Base-by-base conservation (phyloP, 2,888 invertebrate species). In the Drosophila setosimentum region DNA sequence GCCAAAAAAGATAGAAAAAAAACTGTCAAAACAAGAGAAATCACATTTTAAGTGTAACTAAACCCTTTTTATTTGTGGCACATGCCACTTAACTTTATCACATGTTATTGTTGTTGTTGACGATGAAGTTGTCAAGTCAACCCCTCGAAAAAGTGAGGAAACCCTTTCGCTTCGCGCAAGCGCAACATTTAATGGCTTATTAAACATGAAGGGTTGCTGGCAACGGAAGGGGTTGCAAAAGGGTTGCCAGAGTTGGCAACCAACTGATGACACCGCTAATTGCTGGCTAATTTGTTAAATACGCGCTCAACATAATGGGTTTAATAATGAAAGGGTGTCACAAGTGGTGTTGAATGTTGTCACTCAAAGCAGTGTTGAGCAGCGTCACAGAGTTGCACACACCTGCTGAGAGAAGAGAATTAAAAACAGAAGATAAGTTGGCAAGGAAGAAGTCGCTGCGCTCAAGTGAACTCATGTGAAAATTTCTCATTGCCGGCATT, bases 391-490 rank as follows among this genome's bases (percentile, higher is more conserved):
- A 51, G n/a, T 32, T 29, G 42, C 55, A n/a, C 33, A 37, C 78
- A 77, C 77, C 72, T 72, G 80, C 51, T 42, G 6, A 7, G 30
- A 13, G 48, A 51, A 54, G 60, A 4, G 11, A 6, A n/a, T 10
- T 10, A 48, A 48, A 50, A 67, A 35, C 6, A 18, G 18, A 42
- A 11, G 45, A 42, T 50, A 62, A 40, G 42, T 42, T 21, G 24
- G 60, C 71, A 64, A 64, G 29, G 13, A 37, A 60, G 73, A 62
- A 62, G 27, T 33, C 76, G 68, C 76, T 72, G 78, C 83, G 88
- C 88, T 87, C 88, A 85, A 86, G 87, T 91, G 90, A 91, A 89
- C 91, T 89, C 91, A 89, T 91, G 91, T 91, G 89, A 89, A 92
- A 84, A 85, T 83, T 75, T 68, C 66, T 72, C 73, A 70, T 76